Base-by-base conservation (phyloP, 2,888 invertebrate species). In the Sarcophaga caerulescens region DNA sequence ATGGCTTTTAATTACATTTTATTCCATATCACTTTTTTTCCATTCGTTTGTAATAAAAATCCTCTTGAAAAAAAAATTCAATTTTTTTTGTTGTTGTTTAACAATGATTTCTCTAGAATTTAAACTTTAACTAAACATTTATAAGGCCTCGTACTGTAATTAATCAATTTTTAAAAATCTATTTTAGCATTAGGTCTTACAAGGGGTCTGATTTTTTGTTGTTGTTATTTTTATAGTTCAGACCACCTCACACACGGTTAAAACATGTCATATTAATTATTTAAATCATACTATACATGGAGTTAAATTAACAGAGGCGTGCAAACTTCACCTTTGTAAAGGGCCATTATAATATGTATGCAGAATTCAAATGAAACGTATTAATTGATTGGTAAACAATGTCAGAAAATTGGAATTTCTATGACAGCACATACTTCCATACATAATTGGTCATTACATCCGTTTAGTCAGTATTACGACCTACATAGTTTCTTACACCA, bases 1-100 rank as follows among this genome's bases (percentile, higher is more conserved):
- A 66, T 73, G 21, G 73, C 60, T 68, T 78, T 83, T 83, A 83
- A 83, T 83, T 83, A 78, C 73, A 21, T 73, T 83, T 75, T 81
- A 23, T 35, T 35, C 35, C 35, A 35, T 8, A 35, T 35, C 35
- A 35, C 35, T 35, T 35, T 35, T 35, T 35, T 35, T 10, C 35
- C 8, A 8, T 66, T 35, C 21, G 14, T 44, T 23, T 17, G 14
- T 47, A 44, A 45, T 5, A 35, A 25, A 69, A 35, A 35, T 35
- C 10, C 35, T 35, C 35, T 35, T 35, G 10, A 35, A 25, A 59
- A 4, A 52, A 10, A 57, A 66, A 60, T 8, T 73, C 6, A 47
- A 59, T 65, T 76, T 35, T 71, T 25, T 8, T 35, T 21, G 14
- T 73, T 66, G 19, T 70, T 4, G 57, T 63, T 21, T 21, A 59